Evolutionary conservation across 2,113 vertebrate genomes (phyloP), one percentile per base, ranked within the genome.

Genomic region (Cololabis saira): DNA sequence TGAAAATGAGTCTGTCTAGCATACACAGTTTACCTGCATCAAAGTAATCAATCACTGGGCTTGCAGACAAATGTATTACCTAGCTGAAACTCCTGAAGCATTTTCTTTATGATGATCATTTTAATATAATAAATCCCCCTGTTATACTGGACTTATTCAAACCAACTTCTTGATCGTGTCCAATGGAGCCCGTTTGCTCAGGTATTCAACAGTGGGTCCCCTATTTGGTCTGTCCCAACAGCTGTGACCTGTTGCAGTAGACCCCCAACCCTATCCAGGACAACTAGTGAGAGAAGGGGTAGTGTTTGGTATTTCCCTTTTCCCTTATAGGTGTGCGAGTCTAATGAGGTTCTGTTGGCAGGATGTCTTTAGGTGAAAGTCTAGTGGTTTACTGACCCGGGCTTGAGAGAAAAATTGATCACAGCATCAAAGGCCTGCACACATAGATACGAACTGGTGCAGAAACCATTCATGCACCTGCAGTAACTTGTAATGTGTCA

Each of bases 281-380:
- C 78, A 76, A 74, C 76, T 86, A 81, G 61, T 40, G 33, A 55
- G 51, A 67, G 27, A 41, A 47, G 44, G 6, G 5, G 24, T 56
- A 12, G 30, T 42, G 47, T 62, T 57, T 45, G 19, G 13, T 53
- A 22, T 65, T 68, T 61, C 78, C 57, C 16, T 52, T 72, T 71
- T 63, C 51, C 24, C 78, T 58, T 81, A 13, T 60, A 44, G 64
- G 59, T 67, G 58, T 62, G 62, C 70, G 68, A 18, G 48, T 81
- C 74, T 86, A 86, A 87, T 90, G 83, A 90, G 84, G 74, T 77
- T 87, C 80, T 81, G 84, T 80, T 85, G 85, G 83, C 80, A 85
- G 83, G 58, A 79, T 86, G 85, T 89, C 85, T 87, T 86, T 62
- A 74, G 68, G 79, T 79, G 71, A 47, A 43, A 80, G 79, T 83